These are phyloP conservation scores for Oryzias woworae DNA, from an alignment of 2,113 vertebrate genomes.

Conservation along the genomic window DNA sequence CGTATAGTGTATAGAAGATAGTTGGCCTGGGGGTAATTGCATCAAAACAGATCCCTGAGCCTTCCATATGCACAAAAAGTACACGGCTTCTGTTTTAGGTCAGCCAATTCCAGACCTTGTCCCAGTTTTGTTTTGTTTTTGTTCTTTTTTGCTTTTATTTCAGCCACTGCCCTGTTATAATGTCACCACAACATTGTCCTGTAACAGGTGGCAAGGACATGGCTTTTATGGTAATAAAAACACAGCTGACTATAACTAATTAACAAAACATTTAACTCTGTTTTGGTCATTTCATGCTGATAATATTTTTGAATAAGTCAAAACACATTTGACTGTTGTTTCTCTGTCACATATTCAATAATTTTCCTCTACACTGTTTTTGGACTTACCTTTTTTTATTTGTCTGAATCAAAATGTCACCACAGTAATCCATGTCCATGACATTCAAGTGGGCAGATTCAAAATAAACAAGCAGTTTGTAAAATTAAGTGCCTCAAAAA, in stretches of 20 bases:
- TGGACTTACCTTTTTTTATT: no score
- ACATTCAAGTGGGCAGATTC: no score
- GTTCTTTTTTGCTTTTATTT: neutral
- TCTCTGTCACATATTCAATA: neutral
- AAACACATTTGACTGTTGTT: neutral
- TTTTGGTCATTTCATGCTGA: neutral
- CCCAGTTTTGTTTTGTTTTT: neutral
- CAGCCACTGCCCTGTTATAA: neutral
- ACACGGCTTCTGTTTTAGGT: neutral
- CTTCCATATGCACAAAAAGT: slow-evolving; percentile 10
- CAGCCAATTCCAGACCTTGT: neutral
- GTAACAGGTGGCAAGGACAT: neutral
- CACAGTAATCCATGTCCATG: no score
- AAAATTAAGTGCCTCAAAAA: no score
- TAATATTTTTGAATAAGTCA: neutral
- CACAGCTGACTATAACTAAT: neutral
- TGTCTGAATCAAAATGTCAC: no score
- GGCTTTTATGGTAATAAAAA: neutral
- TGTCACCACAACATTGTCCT: neutral
- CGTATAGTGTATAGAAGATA: slow-evolving; percentile 12
- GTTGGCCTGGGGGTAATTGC: slow-evolving; percentile 8
- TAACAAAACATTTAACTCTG: neutral
- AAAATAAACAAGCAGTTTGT: no score
- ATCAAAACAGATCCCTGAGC: slow-evolving; percentile 18
- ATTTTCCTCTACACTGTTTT: no score